Conservation (phyloP, 2,888 invertebrate species). For the Phalangium opilio region DNA sequence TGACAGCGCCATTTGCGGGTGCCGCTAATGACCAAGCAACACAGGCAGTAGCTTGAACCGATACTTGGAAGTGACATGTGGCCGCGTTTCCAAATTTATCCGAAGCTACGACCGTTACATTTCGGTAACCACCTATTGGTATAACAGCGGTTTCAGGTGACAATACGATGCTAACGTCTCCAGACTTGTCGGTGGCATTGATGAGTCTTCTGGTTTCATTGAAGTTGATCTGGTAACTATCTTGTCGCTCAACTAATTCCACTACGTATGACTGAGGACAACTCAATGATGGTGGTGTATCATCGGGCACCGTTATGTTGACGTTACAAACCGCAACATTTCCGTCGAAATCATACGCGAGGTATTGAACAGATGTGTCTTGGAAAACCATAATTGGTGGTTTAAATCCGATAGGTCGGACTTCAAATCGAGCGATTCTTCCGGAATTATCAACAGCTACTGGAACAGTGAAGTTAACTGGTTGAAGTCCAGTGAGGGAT, state of each 20-base stretch:
- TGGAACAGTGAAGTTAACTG: constrained; percentile 85
- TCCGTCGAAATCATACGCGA: constrained; percentile 92
- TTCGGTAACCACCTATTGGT: constrained; percentile 30
- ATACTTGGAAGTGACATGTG: constrained; percentile 79
- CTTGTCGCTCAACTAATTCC: constrained; percentile 73
- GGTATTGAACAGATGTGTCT: constrained; percentile 82
- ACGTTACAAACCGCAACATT: constrained; percentile 95
- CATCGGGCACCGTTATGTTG: constrained; percentile 80
- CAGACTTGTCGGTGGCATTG: constrained; percentile 72
- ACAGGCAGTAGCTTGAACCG: constrained; percentile 82
- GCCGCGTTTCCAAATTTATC: constrained; percentile 78
- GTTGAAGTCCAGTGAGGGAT: constrained; percentile 66
- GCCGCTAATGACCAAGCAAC: constrained; percentile 85
- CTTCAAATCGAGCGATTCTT: constrained; percentile 77
- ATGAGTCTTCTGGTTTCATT: constrained; percentile 72
- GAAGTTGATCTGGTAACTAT: constrained; percentile 77
- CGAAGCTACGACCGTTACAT: constrained; percentile 69
- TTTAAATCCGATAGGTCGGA: constrained; percentile 77
- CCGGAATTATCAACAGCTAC: constrained; percentile 91
- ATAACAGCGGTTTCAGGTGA: constrained; percentile 70
- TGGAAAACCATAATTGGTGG: constrained; percentile 76
- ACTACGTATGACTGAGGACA: constrained; percentile 90
- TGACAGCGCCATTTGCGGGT: constrained; percentile 73
- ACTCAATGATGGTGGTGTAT: constrained; percentile 73
- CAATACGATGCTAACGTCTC: constrained; percentile 54